A percentile compares a stretch with the other conserved stretches of the same genome.
phyloP scores from a whole-genome alignment of 2,888 invertebrate species.

The Strigamia transsilvanica region DNA sequence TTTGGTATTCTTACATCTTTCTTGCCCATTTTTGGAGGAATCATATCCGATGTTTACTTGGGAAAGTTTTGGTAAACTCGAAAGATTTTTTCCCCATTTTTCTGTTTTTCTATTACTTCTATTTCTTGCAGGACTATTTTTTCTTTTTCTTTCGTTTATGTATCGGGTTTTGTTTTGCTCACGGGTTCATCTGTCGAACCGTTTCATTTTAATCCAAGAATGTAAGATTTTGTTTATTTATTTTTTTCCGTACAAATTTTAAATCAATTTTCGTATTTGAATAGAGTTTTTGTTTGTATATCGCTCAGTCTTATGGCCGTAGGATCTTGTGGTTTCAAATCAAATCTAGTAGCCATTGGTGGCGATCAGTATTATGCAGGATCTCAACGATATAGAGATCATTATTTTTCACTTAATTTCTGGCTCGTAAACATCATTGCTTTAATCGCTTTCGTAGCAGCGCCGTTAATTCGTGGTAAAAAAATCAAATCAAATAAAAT shows the following conservation, averaged over 20 bases:
- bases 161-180: neutral
- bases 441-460: neutral
- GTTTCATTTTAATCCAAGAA: neutral
- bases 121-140: neutral
- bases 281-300: neutral
- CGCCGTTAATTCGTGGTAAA: neutral
- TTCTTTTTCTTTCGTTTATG: neutral
- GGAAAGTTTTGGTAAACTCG: neutral
- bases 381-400: neutral
- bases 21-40: neutral
- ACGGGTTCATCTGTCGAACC: neutral
- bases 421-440: neutral
- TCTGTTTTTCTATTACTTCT: neutral
- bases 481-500: too few relatives aligned
- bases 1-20: neutral
- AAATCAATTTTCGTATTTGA: neutral
- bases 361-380: neutral
- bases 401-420: neutral
- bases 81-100: too few relatives aligned
- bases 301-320: neutral
- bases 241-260: neutral
- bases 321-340: neutral
- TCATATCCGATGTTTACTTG: neutral
- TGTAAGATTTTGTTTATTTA: neutral
- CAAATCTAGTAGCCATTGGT: neutral